Base-by-base conservation (phyloP, 2,797 vertebrate species). In the Austrolebias charrua region DNA sequence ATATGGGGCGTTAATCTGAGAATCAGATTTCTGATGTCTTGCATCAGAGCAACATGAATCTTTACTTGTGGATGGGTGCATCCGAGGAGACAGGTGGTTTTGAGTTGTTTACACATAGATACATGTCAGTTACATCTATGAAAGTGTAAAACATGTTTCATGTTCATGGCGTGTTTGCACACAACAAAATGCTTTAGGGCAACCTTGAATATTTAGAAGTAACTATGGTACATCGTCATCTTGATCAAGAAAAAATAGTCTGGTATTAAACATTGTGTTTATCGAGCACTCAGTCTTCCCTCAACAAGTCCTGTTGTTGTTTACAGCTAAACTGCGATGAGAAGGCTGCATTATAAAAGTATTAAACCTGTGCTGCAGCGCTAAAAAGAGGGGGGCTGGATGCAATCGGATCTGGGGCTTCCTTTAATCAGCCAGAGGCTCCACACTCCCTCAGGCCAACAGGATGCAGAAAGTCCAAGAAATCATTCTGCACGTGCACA, bases 351-450 rank as follows among this genome's bases (percentile, higher is more conserved):
- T 73, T 60, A 81, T 63, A 58, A 66, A 65, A 24, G 29, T 83
- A 78, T 81, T 76, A 76, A 76, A 84, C 63, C 67, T 74, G 73
- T 31, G 61, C 62, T 57, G 63, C 69, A 42, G 55, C 40, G 52
- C 18, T 45, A 20, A 49, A 33, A 44, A 15, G 15, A 12, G 42
- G 58, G 60, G 69, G 29, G 42, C 1, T 19, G 49, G 44, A 19
- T 16, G 76, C 56, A 83, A 85, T 78, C 63, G 71, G 86, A 88
- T 88, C 82, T 18, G 40, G 71, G 66, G 76, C 63, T 85, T 85
- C 86, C 79, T 88, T 75, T 84, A 87, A 90, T 90, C 88, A 90
- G 83, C 84, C 83, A 82, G 76, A 72, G 85, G 85, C 85, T 78
- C 79, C 73, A 55, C 68, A 69, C 56, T 69, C 80, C 79, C 82